Base-by-base conservation (phyloP, 2,888 invertebrate genomes). In the Cantharis rustica region DNA sequence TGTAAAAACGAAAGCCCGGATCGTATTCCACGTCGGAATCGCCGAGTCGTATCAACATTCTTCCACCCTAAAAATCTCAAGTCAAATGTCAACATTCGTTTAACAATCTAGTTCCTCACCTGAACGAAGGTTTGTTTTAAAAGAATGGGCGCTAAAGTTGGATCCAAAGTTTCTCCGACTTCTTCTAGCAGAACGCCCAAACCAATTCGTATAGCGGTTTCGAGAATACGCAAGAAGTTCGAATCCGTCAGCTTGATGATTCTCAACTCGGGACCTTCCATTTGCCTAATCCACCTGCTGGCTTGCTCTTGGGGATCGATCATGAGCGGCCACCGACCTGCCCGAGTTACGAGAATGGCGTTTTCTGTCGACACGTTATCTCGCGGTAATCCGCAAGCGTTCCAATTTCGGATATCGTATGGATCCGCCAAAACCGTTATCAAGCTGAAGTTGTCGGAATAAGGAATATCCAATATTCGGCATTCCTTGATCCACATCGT, bases 231-330 rank as follows among this genome's bases (percentile, higher is more conserved):
- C 88, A 96, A 90, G 85, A 95, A 95, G 80, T 90, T 91, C 0
- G 91, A 79, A 85, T 97, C 97, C 0, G 93, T 94, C 82, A 96
- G 90, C 88, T 97, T 97, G 23, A 95, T 91, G 20, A 96, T 92
- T 83, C 92, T 91, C 20, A 98, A 88, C 69, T 93, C 92, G 83
- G 94, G 94, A 16, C 91, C 91, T 86, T 98, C 97, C 94, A 96
- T 95, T 86, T 95, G 95, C 77, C 95, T 93, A 73, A 98, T 94
- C 97, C 97, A 98, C 76, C 95, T 92, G 88, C 96, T 97, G 0
- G 97, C 97, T 92, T 98, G 97, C 85, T 97, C 97, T 86, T 98
- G 97, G 0, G 98, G 98, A 88, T 98, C 98, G 78, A 98, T 96
- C 92, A 97, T 96, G 16, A 98, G 90, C 0, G 98, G 96, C 96